phyloP scores from a whole-genome alignment of 2,113 vertebrate genomes.

The Theristicus caerulescens region DNA sequence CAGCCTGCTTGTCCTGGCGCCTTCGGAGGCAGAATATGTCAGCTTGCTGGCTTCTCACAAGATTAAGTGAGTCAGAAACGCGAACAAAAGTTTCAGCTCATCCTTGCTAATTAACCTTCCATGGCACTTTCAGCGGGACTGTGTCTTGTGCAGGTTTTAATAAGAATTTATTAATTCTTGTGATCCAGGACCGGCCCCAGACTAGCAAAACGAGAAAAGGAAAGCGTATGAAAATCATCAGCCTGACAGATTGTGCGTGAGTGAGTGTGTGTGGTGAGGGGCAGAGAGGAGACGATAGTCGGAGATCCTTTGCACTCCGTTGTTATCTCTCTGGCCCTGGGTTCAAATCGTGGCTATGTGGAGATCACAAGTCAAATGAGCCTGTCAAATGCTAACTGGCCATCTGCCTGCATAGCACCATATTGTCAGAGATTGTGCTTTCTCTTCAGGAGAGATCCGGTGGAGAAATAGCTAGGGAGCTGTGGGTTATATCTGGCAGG shows the following conservation, averaged over 20 bases:
- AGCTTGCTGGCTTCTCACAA: conserved; percentile 88
- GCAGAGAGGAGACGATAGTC: background rate
- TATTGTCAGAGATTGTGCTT: background rate
- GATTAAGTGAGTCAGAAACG: conserved; percentile 91
- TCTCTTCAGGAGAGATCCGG: background rate
- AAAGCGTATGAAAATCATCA: conserved; percentile 33
- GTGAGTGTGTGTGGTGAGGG: background rate
- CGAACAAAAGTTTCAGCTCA: conserved; percentile 61
- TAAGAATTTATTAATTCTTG: conserved; percentile 75
- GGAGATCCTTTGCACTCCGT: background rate
- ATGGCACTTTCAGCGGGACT: conserved; percentile 60
- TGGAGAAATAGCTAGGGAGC: background rate
- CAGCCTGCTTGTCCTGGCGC: conserved; percentile 92
- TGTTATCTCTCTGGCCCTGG: background rate
- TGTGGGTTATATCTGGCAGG: background rate
- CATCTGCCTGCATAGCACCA: conserved; percentile 25
- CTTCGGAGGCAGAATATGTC: conserved; percentile 89
- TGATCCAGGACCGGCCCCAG: conserved; percentile 67
- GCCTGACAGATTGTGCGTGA: conserved; percentile 21
- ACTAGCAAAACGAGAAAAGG: conserved; percentile 63
- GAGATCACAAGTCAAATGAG: conserved; percentile 41
- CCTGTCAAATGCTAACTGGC: conserved; percentile 49
- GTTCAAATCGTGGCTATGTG: background rate
- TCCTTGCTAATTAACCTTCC: conserved; percentile 79
- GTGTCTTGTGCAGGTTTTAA: conserved; percentile 70